Base-by-base conservation (phyloP, 2,888 invertebrate species). In the Trissonchulus sp. region DNA sequence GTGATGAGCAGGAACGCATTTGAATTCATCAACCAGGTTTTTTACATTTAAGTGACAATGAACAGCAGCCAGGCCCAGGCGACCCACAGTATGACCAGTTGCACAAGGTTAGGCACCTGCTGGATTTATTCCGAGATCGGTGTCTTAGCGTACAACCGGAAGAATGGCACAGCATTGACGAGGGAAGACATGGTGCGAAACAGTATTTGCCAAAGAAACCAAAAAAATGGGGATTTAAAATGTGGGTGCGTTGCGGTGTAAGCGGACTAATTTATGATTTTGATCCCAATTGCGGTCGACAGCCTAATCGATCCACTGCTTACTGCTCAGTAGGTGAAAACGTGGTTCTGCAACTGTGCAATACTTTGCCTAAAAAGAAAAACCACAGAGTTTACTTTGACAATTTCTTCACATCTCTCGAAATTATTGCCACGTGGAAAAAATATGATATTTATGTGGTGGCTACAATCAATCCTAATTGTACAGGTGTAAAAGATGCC, bases 191-290 rank as follows among this genome's bases (percentile, higher is more conserved):
- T 60, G 18, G 18, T 60, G 18, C 60, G n/a, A n/a, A 60, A n/a
- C 60, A 18, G 15, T 65, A 65, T 30, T 65, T 3, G 8, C 65
- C 65, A 3, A 65, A 65, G n/a, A 65, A 65, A 65, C 65, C 65
- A 18, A 65, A 65, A 30, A 65, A 65, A 34, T 65, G 65, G 65
- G 65, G 65, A 8, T 65, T 65, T 33, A 81, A 81, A 76, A 76
- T 81, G n/a, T 82, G 79, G 75, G 79, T 79, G 30, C 69, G 80
- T 74, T 79, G 79, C 73, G 82, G 80, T 33, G 60, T 63, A 28
- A 79, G 80, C 76, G 81, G 79, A 31, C 78, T 81, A 37, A 63
- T 81, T 23, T 81, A 81, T 76, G 80, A 82, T 75, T 81, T 81
- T 77, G 79, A 80, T 75, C 76, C 81, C 68, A 81, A 82, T 75